Percentiles rank a stretch among this genome's conserved stretches.
These are phyloP conservation scores for Plagodis pulveraria DNA, from an alignment of 2,888 invertebrate genomes.

Conservation along the genomic window DNA sequence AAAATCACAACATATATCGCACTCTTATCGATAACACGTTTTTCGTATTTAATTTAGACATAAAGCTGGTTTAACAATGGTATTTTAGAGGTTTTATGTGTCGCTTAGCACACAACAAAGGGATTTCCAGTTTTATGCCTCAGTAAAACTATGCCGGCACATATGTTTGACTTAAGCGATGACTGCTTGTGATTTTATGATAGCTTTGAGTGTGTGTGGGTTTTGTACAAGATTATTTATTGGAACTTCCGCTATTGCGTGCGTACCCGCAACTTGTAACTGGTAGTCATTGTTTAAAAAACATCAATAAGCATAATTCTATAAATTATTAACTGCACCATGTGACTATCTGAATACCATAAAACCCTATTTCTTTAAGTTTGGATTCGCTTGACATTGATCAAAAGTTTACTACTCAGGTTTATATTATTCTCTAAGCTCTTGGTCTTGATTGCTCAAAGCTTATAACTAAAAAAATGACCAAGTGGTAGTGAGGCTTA, in stretches of 20 bases:
- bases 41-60: constrained; percentile 41
- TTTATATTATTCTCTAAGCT: too few species aligned
- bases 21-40: constrained; percentile 35
- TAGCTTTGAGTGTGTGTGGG: constrained; percentile 1
- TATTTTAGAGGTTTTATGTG: constrained; percentile 30
- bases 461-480: too few species aligned
- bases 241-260: background rate
- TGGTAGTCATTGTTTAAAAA: too few species aligned
- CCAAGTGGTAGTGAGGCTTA: too few species aligned
- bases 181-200: constrained; percentile 8
- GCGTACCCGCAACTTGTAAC: background rate
- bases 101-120: constrained; percentile 28
- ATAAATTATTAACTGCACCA: too few species aligned
- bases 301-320: too few species aligned
- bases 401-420: too few species aligned
- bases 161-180: constrained; percentile 16
- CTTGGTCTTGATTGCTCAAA: too few species aligned
- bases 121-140: constrained; percentile 23
- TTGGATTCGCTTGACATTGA: too few species aligned
- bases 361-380: too few species aligned
- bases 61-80: constrained; percentile 36
- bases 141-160: constrained; percentile 18
- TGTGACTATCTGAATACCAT: too few species aligned
- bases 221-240: constrained; percentile 5
- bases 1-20: constrained; percentile 20